Evolutionary conservation across 2,113 vertebrate species (phyloP).

Genomic region (Salvelinus sp.): DNA sequence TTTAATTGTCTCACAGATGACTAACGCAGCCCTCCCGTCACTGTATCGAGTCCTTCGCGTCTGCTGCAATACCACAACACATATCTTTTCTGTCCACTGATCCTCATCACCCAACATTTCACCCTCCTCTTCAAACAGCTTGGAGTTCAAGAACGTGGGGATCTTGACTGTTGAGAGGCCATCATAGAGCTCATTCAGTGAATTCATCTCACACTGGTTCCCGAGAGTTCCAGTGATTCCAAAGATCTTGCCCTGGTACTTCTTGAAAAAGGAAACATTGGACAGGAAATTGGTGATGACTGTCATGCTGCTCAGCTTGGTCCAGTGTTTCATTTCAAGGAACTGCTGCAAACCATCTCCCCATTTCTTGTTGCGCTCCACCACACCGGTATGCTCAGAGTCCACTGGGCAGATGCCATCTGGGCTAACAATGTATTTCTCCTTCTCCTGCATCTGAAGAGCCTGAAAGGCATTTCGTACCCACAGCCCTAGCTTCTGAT

Average conservation of each 20-base stretch:
- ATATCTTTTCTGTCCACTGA: constrained; percentile 55
- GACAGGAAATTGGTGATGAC: constrained; percentile 70
- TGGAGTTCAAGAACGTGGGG: constrained; percentile 61
- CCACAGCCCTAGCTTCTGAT: constrained; percentile 53
- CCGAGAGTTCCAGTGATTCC: constrained; percentile 71
- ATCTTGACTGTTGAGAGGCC: constrained; percentile 56
- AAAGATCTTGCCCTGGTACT: constrained; percentile 55
- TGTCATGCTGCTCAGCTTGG: constrained; percentile 59
- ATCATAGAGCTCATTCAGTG: constrained; percentile 48
- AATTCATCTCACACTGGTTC: constrained; percentile 48
- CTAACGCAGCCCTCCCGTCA: constrained; percentile 45
- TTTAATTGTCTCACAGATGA: constrained; percentile 71
- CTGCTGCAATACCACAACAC: constrained; percentile 35
- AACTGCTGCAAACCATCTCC: constrained; percentile 72
- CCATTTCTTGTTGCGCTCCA: constrained; percentile 65
- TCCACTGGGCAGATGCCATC: constrained; percentile 64
- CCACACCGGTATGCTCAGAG: constrained; percentile 65
- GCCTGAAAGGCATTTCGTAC: constrained; percentile 64
- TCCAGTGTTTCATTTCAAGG: constrained; percentile 66
- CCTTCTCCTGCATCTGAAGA: constrained; percentile 35
- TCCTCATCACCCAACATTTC: constrained; percentile 13
- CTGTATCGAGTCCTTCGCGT: constrained; percentile 15
- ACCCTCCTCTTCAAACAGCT: constrained; percentile 65
- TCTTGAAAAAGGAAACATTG: constrained; percentile 57
- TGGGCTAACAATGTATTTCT: constrained; percentile 57